Evolutionary conservation across 2,888 invertebrate species (phyloP).

Genomic region (Nesidiocoris tenuis): DNA sequence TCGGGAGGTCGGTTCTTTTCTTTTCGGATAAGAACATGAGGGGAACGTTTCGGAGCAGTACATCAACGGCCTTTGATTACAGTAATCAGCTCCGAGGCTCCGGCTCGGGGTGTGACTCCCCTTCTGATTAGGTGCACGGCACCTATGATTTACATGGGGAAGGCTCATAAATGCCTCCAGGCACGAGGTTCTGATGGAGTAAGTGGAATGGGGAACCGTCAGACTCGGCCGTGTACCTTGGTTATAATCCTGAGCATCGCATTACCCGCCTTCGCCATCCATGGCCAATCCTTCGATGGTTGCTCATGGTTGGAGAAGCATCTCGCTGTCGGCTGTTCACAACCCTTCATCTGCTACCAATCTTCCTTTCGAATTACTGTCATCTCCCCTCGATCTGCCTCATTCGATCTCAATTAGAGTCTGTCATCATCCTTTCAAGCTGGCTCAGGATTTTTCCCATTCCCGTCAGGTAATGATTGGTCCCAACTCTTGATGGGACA

Average conservation of each 20-base stretch:
- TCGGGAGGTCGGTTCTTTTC: not conserved
- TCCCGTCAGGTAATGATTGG: not conserved
- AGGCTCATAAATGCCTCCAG: slow-evolving; percentile 30
- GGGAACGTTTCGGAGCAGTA: slow-evolving; percentile 18
- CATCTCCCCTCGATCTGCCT: slow-evolving; percentile 23
- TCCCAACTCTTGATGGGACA: not conserved
- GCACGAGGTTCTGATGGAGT: slow-evolving; percentile 21
- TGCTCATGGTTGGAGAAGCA: not conserved
- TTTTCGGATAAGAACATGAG: slow-evolving; percentile 8
- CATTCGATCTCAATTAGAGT: slow-evolving; percentile 36
- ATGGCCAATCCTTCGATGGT: not conserved
- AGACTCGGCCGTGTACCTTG: slow-evolving; percentile 14
- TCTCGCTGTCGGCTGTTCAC: not conserved
- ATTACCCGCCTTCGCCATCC: slow-evolving; percentile 30
- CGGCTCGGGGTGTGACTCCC: slow-evolving; percentile 38
- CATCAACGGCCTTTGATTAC: slow-evolving; percentile 37
- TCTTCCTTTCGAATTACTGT: slow-evolving; percentile 38
- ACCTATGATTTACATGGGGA: slow-evolving; percentile 42
- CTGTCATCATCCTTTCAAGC: slow-evolving; percentile 19
- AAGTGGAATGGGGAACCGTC: not conserved
- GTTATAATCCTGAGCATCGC: slow-evolving; percentile 35
- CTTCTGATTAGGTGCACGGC: slow-evolving; percentile 40
- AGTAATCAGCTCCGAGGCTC: slow-evolving; percentile 35
- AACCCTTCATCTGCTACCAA: slow-evolving; percentile 37
- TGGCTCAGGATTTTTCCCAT: not conserved